phyloP scores from a whole-genome alignment of 2,888 invertebrate genomes.

The Drosophila rellima region DNA sequence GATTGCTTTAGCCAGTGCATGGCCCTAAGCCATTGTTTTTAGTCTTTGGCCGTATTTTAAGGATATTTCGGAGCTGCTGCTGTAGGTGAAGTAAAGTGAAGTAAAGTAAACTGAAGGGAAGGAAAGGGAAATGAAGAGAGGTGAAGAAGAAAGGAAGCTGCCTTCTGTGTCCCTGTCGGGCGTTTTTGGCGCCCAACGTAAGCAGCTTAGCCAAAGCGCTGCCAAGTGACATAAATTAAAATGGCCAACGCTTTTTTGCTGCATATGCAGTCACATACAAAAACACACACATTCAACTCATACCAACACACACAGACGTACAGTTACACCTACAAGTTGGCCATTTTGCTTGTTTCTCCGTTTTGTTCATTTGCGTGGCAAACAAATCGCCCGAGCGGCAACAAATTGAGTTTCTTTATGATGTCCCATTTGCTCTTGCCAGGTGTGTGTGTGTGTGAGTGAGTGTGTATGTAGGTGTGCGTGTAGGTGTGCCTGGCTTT shows the following conservation, averaged over 20 bases:
- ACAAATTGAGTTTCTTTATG: conserved; percentile 82
- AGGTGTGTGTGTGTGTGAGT: conserved; percentile 15
- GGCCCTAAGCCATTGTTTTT: conserved; percentile 74
- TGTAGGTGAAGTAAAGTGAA: conserved; percentile 19
- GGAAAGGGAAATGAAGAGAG: background rate
- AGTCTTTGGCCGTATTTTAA: conserved; percentile 78
- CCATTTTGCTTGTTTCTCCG: conserved; percentile 46
- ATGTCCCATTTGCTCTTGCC: conserved; percentile 70
- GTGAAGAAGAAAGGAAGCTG: conserved; percentile 30
- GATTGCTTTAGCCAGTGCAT: conserved; percentile 32
- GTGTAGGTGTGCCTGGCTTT: conserved; percentile 48
- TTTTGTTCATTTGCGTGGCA: conserved; percentile 80
- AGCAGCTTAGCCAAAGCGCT: conserved; percentile 76
- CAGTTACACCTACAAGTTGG: conserved; percentile 43
- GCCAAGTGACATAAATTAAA: conserved; percentile 77
- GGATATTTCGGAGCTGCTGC: conserved; percentile 61
- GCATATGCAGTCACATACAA: conserved; percentile 63
- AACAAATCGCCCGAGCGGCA: conserved; percentile 80
- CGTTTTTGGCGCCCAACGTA: conserved; percentile 55
- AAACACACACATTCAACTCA: conserved; percentile 27
- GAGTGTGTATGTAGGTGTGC: conserved; percentile 23
- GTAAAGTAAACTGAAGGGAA: background rate
- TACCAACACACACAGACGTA: conserved; percentile 18
- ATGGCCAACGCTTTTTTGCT: conserved; percentile 73
- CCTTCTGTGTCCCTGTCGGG: conserved; percentile 37